Evolutionary conservation across 1,140 invertebrate species (phyloP), one percentile per base, ranked within the genome.

Genomic region (Drosophila persimilis): DNA sequence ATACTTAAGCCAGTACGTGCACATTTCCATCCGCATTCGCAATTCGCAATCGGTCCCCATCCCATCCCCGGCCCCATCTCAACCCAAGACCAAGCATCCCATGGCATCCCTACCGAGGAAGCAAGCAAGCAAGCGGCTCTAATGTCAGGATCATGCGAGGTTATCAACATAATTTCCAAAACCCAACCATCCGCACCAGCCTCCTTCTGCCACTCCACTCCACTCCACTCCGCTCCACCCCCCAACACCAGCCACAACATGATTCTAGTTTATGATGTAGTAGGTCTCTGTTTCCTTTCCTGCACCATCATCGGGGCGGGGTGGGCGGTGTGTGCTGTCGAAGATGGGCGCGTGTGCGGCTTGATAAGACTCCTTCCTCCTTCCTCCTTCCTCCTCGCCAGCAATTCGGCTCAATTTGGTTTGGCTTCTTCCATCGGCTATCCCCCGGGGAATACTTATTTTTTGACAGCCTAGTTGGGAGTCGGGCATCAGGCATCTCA

Each of bases 141-240:
- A 85, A 85, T 85, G 80, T 86, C 80, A 85, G 80, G 80, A 85
- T 85, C 80, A 85, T 81, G 83, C 64, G 73, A 81, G 80, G 80
- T 86, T 85, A 85, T 85, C 81, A 85, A 81, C 80, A 86, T 85
- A 85, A 86, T 85, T 86, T 85, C 66, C 64, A 57, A 57, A 39
- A 5, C 3, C 77, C 73, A 77, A 81, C 71, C 62, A 59, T 60
- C 60, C 67, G 61, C 57, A 73, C 53, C 61, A 61, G 48, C 56
- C 20, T 13, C 59, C 43, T 6, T 8, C 54, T 15, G 39, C 51
- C 11, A 11, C 17, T 17, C 44, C 20, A 20, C 20, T 20, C n/a
- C 41, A 51, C 11, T 13, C 20, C 20, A 20, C 20, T 20, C 44
- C 24, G 46, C 15, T 9, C 3, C 24, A 3, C 24, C 24, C 24